Evolutionary conservation across 2,113 vertebrate genomes (phyloP).

Genomic region (Danio rerio): GRCz12tu NC_133198.1:30382001-30382500

Average conservation of each 20-base stretch:
- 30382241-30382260: slow-evolving; percentile 89
- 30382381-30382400: no score
- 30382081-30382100: not conserved
- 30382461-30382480: no score
- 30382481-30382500: no score
- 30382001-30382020: not conserved
- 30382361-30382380: not conserved
- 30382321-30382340: slow-evolving; percentile 79
- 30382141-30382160: not conserved
- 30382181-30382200: slow-evolving; percentile 68
- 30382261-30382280: slow-evolving; percentile 89
- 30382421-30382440: no score
- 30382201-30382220: slow-evolving; percentile 69
- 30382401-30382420: no score
- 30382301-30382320: slow-evolving; percentile 91
- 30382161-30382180: slow-evolving; percentile 25
- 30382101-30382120: not conserved
- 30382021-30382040: no score
- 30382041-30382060: not conserved
- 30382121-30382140: not conserved
- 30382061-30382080: not conserved
- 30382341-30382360: slow-evolving; percentile 68
- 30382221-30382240: slow-evolving; percentile 79
- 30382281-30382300: slow-evolving; percentile 89
- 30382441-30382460: no score